These are phyloP conservation scores for Furcula furcula DNA, from an alignment of 2,888 invertebrate genomes.

Conservation along the genomic window DNA sequence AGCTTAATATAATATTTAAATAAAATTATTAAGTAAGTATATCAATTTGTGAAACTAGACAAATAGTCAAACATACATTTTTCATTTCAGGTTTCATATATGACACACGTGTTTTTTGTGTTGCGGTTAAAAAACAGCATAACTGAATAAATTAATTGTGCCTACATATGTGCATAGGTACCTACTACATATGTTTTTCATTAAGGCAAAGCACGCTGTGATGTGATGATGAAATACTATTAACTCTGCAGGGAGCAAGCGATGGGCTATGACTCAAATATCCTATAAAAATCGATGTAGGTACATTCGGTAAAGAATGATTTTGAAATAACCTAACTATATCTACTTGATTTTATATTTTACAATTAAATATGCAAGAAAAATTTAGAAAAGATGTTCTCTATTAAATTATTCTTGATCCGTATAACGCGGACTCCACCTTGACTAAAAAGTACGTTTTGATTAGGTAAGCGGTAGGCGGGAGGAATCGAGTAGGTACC, in stretches of 20 bases:
- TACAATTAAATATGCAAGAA: conserved; percentile 20
- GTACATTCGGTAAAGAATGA: conserved; percentile 1
- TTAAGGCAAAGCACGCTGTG: neutral
- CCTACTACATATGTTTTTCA: too few relatives aligned
- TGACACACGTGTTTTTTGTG: too few relatives aligned
- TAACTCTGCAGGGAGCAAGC: neutral
- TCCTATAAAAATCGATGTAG: neutral
- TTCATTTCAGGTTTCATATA: too few relatives aligned
- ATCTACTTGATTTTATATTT: conserved; percentile 20
- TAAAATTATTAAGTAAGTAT: too few relatives aligned
- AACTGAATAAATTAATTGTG: too few relatives aligned
- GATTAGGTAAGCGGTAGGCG: conserved; percentile 51
- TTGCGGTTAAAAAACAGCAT: too few relatives aligned
- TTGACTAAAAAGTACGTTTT: conserved; percentile 57
- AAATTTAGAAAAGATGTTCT: conserved; percentile 25
- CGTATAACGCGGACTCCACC: conserved; percentile 35
- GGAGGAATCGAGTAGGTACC: conserved; percentile 36
- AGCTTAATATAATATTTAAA: too few relatives aligned
- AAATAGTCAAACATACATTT: too few relatives aligned
- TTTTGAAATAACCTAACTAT: conserved; percentile 4
- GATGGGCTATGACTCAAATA: neutral
- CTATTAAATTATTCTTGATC: conserved; percentile 40
- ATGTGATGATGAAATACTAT: neutral
- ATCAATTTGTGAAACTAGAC: too few relatives aligned
- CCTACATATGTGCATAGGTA: too few relatives aligned